phyloP scores from a whole-genome alignment of 2,888 invertebrate genomes.

The Anaspis maculata region DNA sequence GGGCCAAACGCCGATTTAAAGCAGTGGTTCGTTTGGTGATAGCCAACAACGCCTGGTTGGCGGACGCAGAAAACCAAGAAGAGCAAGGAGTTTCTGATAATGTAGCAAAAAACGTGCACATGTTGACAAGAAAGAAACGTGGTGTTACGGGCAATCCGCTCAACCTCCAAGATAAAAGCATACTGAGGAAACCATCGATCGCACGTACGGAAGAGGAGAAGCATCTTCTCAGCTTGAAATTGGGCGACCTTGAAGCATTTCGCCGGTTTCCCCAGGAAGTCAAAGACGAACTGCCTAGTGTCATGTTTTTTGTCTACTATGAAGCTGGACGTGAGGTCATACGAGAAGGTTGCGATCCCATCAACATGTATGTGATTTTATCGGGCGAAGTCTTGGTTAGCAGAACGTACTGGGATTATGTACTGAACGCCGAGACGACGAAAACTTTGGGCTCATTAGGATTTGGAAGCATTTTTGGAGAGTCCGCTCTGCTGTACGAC shows the following conservation, averaged over 20 bases:
- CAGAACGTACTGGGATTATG: constrained; percentile 46
- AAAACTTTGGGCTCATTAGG: constrained; percentile 47
- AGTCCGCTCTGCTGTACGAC: constrained; percentile 54
- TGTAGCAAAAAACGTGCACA: constrained; percentile 47
- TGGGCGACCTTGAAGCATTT: constrained; percentile 56
- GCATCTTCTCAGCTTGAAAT: constrained; percentile 48
- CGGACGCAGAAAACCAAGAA: constrained; percentile 43
- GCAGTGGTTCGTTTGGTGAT: constrained; percentile 50
- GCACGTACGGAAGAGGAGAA: constrained; percentile 54
- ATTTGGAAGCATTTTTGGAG: constrained; percentile 58
- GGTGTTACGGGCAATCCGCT: constrained; percentile 27
- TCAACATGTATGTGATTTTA: constrained; percentile 55
- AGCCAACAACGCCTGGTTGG: constrained; percentile 50
- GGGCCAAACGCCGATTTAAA: constrained; percentile 48
- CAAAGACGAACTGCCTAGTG: constrained; percentile 52
- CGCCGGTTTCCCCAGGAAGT: constrained; percentile 51
- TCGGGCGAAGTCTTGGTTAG: constrained; percentile 51
- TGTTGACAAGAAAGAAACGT: constrained; percentile 28
- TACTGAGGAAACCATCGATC: constrained; percentile 48
- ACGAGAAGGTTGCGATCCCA: constrained; percentile 51
- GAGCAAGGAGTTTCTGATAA: constrained; percentile 44
- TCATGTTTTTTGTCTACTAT: constrained; percentile 54
- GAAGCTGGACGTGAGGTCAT: constrained; percentile 52
- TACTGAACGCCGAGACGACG: constrained; percentile 42
- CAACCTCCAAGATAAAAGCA: constrained; percentile 46